Evolutionary conservation across 23 tunicate genomes (phyloP).

Genomic region (Ciona savignyi): DNA sequence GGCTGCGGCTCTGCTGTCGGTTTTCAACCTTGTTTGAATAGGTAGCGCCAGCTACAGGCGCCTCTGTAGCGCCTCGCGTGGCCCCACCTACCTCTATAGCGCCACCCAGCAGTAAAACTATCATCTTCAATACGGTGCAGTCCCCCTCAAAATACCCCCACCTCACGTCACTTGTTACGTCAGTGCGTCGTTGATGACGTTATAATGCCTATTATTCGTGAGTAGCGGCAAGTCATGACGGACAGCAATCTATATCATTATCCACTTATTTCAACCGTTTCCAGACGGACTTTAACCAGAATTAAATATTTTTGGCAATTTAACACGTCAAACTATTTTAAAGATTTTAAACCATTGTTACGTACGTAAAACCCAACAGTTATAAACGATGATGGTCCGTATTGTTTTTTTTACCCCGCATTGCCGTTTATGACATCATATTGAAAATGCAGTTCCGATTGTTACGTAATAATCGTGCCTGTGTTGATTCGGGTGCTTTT

Average conservation of each 20-base stretch:
- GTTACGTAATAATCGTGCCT: background rate
- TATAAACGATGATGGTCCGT: too few relatives aligned
- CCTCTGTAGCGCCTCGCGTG: too few relatives aligned
- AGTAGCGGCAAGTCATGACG: too few relatives aligned
- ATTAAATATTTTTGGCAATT: too few relatives aligned
- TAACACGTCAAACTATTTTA: background rate
- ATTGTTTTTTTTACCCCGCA: too few relatives aligned
- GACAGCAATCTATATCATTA: too few relatives aligned
- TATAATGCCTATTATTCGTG: background rate
- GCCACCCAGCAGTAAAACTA: background rate
- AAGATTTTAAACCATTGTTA: background rate
- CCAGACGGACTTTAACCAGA: too few relatives aligned
- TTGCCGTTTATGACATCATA: background rate
- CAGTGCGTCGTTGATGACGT: background rate
- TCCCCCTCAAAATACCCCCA: background rate
- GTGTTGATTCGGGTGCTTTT: background rate
- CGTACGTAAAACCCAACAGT: too few relatives aligned
- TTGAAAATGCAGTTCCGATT: background rate
- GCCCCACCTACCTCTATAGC: background rate
- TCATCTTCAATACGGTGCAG: background rate
- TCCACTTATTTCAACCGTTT: too few relatives aligned
- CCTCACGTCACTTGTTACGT: background rate
- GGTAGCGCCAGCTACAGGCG: constrained; percentile 8
- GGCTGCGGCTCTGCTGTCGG: constrained; percentile 93
- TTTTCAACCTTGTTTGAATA: constrained; percentile 73